Evolutionary conservation across 2,113 vertebrate genomes (phyloP).

Genomic region (Menidia beryllina): DNA sequence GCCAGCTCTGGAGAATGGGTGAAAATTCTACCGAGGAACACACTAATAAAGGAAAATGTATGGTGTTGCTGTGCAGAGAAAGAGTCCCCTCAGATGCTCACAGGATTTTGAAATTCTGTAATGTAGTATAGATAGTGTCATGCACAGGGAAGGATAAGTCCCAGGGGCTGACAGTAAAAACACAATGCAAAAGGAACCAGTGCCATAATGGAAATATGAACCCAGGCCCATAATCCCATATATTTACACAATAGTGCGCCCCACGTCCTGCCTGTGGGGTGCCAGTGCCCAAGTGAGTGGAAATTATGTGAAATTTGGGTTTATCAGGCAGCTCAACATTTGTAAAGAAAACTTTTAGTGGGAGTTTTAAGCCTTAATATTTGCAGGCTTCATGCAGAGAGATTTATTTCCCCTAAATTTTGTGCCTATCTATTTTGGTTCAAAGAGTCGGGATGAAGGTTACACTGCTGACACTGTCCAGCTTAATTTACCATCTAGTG

Average conservation of each 20-base stretch:
- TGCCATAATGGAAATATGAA: constrained; percentile 22
- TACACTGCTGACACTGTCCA: constrained; percentile 42
- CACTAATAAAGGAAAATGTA: constrained; percentile 60
- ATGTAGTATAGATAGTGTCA: constrained; percentile 28
- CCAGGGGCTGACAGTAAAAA: constrained; percentile 34
- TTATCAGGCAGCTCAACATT: constrained; percentile 54
- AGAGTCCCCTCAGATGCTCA: constrained; percentile 40
- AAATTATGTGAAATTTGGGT: constrained; percentile 42
- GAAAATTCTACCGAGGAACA: constrained; percentile 61
- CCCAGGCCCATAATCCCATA: too few relatives aligned
- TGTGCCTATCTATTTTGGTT: constrained; percentile 55
- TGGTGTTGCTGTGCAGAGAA: constrained; percentile 43
- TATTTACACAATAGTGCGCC: constrained; percentile 12
- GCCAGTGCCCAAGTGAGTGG: constrained; percentile 30
- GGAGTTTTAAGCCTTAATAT: constrained; percentile 42
- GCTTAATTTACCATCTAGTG: constrained; percentile 34
- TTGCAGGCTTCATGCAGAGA: constrained; percentile 46
- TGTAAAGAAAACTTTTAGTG: constrained; percentile 50
- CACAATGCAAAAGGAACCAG: constrained; percentile 7
- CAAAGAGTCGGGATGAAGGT: constrained; percentile 45
- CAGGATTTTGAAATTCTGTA: constrained; percentile 42
- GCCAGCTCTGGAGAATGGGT: constrained; percentile 49
- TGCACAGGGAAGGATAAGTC: constrained; percentile 16
- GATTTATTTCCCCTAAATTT: constrained; percentile 57
- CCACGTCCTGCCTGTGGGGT: neutral